Conservation (phyloP, 2,113 vertebrate species). For the Cyanoderma ruficeps region DNA sequence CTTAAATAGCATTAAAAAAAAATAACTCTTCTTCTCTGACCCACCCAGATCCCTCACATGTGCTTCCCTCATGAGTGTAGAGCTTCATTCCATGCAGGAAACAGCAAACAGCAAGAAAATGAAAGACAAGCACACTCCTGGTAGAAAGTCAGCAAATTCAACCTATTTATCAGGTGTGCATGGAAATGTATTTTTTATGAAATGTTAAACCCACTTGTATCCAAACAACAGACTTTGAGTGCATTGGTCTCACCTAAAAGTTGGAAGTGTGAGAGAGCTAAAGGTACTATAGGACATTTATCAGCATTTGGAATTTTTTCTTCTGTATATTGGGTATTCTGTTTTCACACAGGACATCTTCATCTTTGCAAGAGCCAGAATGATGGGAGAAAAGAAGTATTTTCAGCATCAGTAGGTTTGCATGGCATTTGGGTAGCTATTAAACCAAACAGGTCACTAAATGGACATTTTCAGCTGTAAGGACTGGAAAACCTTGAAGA, state of each 20-base stretch:
- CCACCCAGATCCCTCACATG: background rate
- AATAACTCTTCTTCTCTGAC: background rate
- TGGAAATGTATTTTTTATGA: background rate
- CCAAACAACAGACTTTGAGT: background rate
- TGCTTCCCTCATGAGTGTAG: background rate
- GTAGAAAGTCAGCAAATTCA: background rate
- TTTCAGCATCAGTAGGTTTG: background rate
- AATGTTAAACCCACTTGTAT: background rate
- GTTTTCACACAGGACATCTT: background rate
- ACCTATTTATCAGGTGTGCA: background rate
- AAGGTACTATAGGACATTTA: background rate
- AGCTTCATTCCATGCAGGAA: background rate
- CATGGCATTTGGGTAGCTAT: background rate
- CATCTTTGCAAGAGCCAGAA: background rate
- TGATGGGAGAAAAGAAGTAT: background rate
- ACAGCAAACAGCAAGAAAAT: background rate
- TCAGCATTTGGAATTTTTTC: background rate
- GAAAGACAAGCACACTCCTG: background rate
- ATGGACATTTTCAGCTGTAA: conserved; percentile 6
- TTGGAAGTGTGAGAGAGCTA: background rate
- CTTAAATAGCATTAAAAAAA: background rate
- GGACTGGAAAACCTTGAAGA: conserved; percentile 33
- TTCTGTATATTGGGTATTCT: background rate
- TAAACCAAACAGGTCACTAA: conserved; percentile 14
- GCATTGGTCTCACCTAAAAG: background rate